Evolutionary conservation across 2,888 invertebrate genomes (phyloP), one percentile per base, ranked within the genome.

Genomic region (Neoaliturus tenellus): DNA sequence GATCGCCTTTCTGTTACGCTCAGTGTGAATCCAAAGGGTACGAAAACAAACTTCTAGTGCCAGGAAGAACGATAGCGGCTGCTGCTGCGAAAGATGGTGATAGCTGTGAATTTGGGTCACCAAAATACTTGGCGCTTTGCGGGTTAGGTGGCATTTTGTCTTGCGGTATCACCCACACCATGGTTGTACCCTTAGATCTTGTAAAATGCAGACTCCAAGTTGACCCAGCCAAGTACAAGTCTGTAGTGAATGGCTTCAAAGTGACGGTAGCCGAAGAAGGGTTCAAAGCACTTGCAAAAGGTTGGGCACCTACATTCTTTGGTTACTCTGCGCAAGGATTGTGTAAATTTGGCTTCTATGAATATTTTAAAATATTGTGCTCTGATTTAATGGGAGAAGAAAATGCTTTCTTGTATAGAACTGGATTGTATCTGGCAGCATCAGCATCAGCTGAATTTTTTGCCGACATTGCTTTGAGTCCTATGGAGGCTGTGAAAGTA

Each of bases 401-500:
- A 89, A 93, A 93, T 23, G 92, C 96, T 0, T 98, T 94, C 90
- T 87, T 94, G 80, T 97, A 95, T 91, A 93, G 97, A 88, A 98
- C 97, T 0, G 93, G 93, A n/a, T 90, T 98, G 81, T 98, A 96
- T 89, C 91, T 98, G 88, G 96, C 95, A 83, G 95, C 97, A 17
- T 93, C 96, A 58, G 98, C 98, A 1, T 96, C 96, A 0, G 97
- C 98, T 35, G 97, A 98, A 90, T 93, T 98, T 89, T 93, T 97
- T 86, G 98, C 98, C 39, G 98, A 98, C 90, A 93, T 95, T 87
- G 93, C 94, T 83, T 91, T 96, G 2, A 93, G 95, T 71, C 96
- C 96, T 0, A 94, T 96, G 92, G 96, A 96, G 89, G 95, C 96
- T 12, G 92, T 93, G 25, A 96, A 96, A 91, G 94, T 91, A 73